Conservation (phyloP, 2,797 vertebrate species). For the Moxostoma hubbsi region DNA sequence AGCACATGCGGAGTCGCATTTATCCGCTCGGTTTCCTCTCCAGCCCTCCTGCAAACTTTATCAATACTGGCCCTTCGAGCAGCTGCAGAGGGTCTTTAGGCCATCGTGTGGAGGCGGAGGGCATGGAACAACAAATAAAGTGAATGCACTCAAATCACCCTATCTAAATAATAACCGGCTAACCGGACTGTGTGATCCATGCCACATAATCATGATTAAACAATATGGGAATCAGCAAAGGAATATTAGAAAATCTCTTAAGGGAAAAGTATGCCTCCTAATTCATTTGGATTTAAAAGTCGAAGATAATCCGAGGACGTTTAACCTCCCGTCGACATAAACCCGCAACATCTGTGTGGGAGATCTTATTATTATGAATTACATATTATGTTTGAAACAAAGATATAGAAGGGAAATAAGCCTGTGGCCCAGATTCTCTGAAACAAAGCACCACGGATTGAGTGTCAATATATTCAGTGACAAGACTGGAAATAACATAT, state of each 20-base stretch:
- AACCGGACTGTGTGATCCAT: constrained; percentile 27
- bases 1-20: constrained; percentile 56
- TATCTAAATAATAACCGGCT: constrained; percentile 41
- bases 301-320: constrained; percentile 60
- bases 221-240: constrained; percentile 54
- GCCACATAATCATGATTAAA: constrained; percentile 59
- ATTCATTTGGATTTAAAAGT: constrained; percentile 62
- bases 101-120: constrained; percentile 21
- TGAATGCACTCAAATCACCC: constrained; percentile 53
- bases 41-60: constrained; percentile 24
- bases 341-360: constrained; percentile 37
- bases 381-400: constrained; percentile 23
- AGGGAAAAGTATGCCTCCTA: constrained; percentile 48
- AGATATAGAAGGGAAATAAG: constrained; percentile 21
- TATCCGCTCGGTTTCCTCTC: constrained; percentile 60
- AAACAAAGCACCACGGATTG: constrained; percentile 18
- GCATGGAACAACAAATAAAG: constrained; percentile 54
- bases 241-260: constrained; percentile 54
- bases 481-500: constrained; percentile 20
- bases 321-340: constrained; percentile 24
- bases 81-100: not conserved
- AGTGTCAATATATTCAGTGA: constrained; percentile 27
- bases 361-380: constrained; percentile 46
- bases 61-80: constrained; percentile 36
- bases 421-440: constrained; percentile 31